Evolutionary conservation across 2,797 vertebrate genomes (phyloP), one percentile per base, ranked within the genome.

Genomic region (Notoglanidium macrostoma): DNA sequence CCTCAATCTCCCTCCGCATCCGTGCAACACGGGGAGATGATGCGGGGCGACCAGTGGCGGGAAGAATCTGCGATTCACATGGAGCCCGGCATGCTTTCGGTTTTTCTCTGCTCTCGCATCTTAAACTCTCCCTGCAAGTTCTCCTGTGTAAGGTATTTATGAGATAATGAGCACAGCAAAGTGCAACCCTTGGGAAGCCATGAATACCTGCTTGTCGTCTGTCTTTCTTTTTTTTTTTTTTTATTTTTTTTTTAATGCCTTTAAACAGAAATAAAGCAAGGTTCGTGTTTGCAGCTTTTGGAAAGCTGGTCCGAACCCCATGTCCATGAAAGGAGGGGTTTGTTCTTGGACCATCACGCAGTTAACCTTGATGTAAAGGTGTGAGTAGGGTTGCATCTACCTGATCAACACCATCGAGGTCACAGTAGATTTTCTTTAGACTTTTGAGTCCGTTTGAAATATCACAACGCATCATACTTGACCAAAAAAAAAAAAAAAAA

Each of bases 111-210:
- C 88, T 89, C 77, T 79, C 55, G 32, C 86, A 70, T 88, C 57
- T 49, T 80, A 63, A 54, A 26, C 44, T 63, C 40, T 65, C 35
- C 35, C 14, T 46, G 26, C 1, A 7, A n/a, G 82, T 59, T 87
- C 73, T 88, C 35, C 21, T 73, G 54, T 59, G 68, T 78, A n/a
- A 87, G 85, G 82, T 70, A 85, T 90, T 87, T 86, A 67, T 85
- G 84, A 78, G 70, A 86, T 83, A 79, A 86, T 87, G 86, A 91
- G 61, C 85, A 86, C 84, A 26, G 57, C 82, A 89, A 85, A n/a
- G 40, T 32, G 74, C 68, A 74, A 81, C 81, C 83, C 29, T 88
- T 83, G 55, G 78, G 76, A 85, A 55, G 46, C 82, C 55, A 68
- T 88, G 84, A 79, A 78, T 23, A 51, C 81, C 84, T 77, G 54